Evolutionary conservation across 2,797 vertebrate genomes (phyloP), one percentile per base, ranked within the genome.

Genomic region (Spea hammondii): DNA sequence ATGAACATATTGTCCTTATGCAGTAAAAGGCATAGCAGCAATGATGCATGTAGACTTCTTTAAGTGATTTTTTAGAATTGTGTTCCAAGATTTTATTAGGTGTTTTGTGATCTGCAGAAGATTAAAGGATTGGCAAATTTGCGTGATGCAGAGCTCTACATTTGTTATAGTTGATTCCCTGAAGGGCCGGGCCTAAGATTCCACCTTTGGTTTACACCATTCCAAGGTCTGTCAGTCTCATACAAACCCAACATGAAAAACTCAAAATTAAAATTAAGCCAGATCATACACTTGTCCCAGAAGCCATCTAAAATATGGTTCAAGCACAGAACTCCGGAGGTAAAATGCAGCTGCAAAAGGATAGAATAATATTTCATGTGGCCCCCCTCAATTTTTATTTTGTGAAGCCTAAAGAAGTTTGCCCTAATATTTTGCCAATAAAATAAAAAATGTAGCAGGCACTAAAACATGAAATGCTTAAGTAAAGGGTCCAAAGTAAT

Each of bases 51-150:
- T 69, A 74, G 70, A 82, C 68, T 69, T 77, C 44, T 82, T 64
- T 55, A 77, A 82, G 70, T 77, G 80, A 77, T 70, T 74, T 77
- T 45, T 68, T 70, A 67, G 60, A 76, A 78, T 57, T 62, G 50
- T 70, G 70, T 69, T 82, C 80, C 70, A 78, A 48, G n/a, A 69
- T 57, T 82, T 82, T 82, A 82, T 77, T 82, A 82, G 69, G 80
- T 82, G 80, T 82, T 78, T 62, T 82, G 75, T 82, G 80, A 82
- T 82, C 80, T 82, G 80, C 50, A 57, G 75, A 78, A 78, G 80
- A 82, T 82, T 82, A 82, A 82, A 82, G 75, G 80, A 82, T 82
- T 82, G 80, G 80, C 80, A 82, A 74, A 32, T 74, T 60, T 68
- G 62, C 65, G 51, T 64, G 69, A 77, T 81, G 74, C 79, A 81